Base-by-base conservation (phyloP, 2,797 vertebrate species). In the Xyrichtys novacula region DNA sequence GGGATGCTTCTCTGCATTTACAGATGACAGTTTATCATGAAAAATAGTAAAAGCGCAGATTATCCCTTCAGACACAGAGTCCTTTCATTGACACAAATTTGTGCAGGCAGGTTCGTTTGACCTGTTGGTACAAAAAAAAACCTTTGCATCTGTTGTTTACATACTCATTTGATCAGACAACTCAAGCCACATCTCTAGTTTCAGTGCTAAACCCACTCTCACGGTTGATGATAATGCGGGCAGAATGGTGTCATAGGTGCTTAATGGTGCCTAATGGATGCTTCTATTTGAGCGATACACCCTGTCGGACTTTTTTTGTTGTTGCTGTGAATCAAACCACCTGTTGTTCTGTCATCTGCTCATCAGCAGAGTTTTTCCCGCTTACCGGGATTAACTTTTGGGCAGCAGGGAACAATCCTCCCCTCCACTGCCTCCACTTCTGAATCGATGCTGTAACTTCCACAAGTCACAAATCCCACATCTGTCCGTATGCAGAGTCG, bases 361-460 rank as follows among this genome's bases (percentile, higher is more conserved):
- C 10, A 3, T 65, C 75, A 31, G 56, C 78, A 66, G 64, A 69
- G 74, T 65, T 20, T 71, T 72, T 20, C 64, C 73, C 1, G 29
- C 66, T 90, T 75, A 72, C 46, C 50, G 59, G 79, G 85, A 88
- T 83, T 87, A 81, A 81, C 70, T 62, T 83, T 80, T 74, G 19
- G 44, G 46, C 60, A 74, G 64, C 56, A 60, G 66, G 74, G 61
- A 77, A 57, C 63, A 69, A 66, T 68, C 71, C 73, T 62, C 76
- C 29, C 44, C 40, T 42, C 31, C 31, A 8, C 32, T 34, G n/a
- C n/a, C n/a, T n/a, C 56, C 17, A 31, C 71, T 32, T 65, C 38
- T 74, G 48, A 84, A 72, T 70, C 20, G 1, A 68, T 71, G 73
- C 77, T 19, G 66, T 73, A 59, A 75, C 83, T 72, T 64, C 4